Percentiles rank a stretch among this genome's conserved stretches.
These are phyloP conservation scores for Xiphophorus couchianus DNA, from an alignment of 2,113 vertebrate genomes.

Conservation along the genomic window DNA sequence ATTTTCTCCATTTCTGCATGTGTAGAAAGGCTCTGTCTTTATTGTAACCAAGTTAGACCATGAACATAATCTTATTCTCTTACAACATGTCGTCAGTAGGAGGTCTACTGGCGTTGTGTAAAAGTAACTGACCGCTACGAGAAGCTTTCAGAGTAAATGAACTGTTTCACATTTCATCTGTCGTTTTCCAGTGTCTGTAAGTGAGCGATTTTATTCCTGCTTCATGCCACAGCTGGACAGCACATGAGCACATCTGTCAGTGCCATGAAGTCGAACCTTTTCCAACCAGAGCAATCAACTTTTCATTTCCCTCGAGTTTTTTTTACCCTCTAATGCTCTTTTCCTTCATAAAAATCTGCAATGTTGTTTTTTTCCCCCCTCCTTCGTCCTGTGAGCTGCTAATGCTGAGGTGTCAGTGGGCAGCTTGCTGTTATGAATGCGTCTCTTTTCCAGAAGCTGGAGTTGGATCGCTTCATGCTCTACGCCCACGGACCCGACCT, in stretches of 20 bases:
- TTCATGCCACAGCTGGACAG: constrained; percentile 67
- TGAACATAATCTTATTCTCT: too few species aligned
- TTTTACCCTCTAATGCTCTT: neutral
- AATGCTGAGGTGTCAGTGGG: constrained; percentile 30
- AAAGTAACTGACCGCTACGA: neutral
- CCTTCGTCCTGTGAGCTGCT: constrained; percentile 39
- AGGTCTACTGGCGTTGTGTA: neutral
- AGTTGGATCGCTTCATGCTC: constrained; percentile 98
- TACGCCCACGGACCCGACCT: constrained; percentile 98
- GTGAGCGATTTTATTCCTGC: constrained; percentile 27
- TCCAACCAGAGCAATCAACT: constrained; percentile 56
- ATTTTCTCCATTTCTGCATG: neutral
- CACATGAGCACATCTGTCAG: constrained; percentile 73
- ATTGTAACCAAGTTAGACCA: too few species aligned
- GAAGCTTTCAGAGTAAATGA: constrained; percentile 30
- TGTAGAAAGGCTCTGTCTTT: neutral
- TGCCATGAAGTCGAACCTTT: constrained; percentile 63
- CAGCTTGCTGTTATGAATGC: constrained; percentile 25
- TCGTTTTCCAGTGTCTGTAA: neutral
- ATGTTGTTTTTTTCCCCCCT: neutral
- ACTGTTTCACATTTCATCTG: constrained; percentile 41
- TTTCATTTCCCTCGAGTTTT: constrained; percentile 49
- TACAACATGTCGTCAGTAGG: neutral
- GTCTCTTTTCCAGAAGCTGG: constrained; percentile 88
- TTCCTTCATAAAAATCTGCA: constrained; percentile 33